phyloP scores from a whole-genome alignment of 2,113 vertebrate species.

The Stomatorhinus ivindoensis region DNA sequence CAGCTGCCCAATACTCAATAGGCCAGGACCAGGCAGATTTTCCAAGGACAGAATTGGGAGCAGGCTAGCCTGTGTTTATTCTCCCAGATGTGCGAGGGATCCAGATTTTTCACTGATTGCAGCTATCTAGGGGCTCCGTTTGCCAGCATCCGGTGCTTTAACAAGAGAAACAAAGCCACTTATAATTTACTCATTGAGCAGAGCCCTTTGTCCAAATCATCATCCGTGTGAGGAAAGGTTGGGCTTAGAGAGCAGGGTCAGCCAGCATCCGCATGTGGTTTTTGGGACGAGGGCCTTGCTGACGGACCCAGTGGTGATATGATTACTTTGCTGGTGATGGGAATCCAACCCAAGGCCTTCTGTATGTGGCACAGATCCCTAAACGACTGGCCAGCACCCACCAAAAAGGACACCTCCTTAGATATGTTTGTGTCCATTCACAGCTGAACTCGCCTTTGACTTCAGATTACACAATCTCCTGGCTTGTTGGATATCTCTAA shows the following conservation, averaged over 20 bases:
- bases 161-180: background rate
- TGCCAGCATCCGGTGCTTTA: background rate
- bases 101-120: background rate
- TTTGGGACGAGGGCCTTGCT: background rate
- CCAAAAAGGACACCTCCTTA: background rate
- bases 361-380: background rate
- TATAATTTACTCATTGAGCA: background rate
- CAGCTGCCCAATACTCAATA: background rate
- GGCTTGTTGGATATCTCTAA: background rate
- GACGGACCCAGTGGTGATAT: background rate
- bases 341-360: background rate
- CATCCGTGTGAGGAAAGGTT: background rate
- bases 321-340: background rate
- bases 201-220: background rate
- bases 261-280: background rate
- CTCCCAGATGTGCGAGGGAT: background rate
- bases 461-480: background rate
- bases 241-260: background rate
- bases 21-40: background rate
- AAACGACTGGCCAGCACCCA: background rate
- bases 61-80: background rate
- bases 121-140: too few relatives aligned
- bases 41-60: background rate
- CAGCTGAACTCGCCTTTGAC: background rate
- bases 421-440: background rate